Percentiles rank a stretch among this genome's conserved stretches.
These are phyloP conservation scores for honey bee (Apis mellifera) DNA, from an alignment of 1,140 invertebrate genomes.

Conservation along the genomic window DNA sequence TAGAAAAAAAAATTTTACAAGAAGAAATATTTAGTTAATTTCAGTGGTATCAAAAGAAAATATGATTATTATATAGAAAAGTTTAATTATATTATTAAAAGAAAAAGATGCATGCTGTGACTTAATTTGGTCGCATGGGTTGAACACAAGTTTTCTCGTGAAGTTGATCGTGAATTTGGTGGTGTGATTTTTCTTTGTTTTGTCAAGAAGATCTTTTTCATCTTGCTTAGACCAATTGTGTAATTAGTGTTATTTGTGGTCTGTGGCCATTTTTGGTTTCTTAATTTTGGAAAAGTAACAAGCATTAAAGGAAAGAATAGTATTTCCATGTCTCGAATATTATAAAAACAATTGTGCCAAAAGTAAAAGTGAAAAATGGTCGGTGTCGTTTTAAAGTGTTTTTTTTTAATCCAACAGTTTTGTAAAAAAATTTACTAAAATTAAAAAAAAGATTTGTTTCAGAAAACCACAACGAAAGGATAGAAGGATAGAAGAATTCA, in stretches of 20 bases:
- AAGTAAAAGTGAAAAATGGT: conserved; percentile 38
- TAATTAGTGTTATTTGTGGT: conserved; percentile 57
- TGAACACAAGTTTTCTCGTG: conserved; percentile 45
- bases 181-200: conserved; percentile 53
- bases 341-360: conserved; percentile 37
- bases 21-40: conserved; percentile 24
- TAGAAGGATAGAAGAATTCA: conserved; percentile 26
- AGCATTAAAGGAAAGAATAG: conserved; percentile 22
- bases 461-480: conserved; percentile 36
- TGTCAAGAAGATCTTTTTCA: conserved; percentile 33
- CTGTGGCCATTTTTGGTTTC: conserved; percentile 45
- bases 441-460: conserved; percentile 45
- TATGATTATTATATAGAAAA: conserved; percentile 17
- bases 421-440: conserved; percentile 5
- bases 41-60: conserved; percentile 35
- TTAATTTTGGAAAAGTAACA: conserved; percentile 25
- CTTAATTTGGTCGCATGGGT: conserved; percentile 25
- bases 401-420: conserved; percentile 15
- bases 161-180: conserved; percentile 64
- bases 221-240: conserved; percentile 45
- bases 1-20: conserved; percentile 23
- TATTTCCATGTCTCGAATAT: conserved; percentile 1
- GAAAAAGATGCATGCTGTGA: conserved; percentile 34
- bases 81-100: conserved; percentile 26
- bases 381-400: conserved; percentile 33